A percentile compares a stretch with the other conserved stretches of the same genome.
phyloP scores from a whole-genome alignment of 2,888 invertebrate species.

The Sinodicranocentrus sp. region DNA sequence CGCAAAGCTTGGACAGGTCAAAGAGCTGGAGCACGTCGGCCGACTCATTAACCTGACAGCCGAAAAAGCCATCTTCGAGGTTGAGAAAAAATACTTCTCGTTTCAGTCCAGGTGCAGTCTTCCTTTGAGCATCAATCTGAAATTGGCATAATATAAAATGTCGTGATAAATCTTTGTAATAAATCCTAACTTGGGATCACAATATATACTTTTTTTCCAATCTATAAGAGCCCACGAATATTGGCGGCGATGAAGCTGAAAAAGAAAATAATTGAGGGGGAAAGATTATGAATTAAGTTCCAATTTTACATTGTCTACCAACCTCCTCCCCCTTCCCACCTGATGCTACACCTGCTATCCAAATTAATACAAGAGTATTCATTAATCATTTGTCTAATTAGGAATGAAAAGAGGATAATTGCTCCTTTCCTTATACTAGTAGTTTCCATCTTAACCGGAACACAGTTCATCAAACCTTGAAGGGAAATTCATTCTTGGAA shows the following conservation, averaged over 20 bases:
- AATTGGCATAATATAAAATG: constrained; percentile 13
- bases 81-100: constrained; percentile 97
- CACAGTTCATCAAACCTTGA: constrained; percentile 63
- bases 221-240: no score
- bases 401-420: constrained; percentile 56
- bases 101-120: constrained; percentile 80
- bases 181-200: no score
- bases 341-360: constrained; percentile 30
- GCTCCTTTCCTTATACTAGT: constrained; percentile 44
- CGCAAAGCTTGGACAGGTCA: constrained; percentile 96
- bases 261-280: not conserved
- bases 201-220: no score
- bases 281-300: no score
- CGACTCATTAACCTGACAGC: constrained; percentile 98
- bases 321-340: constrained; percentile 10
- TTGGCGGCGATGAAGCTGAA: no score
- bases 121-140: constrained; percentile 75
- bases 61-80: constrained; percentile 98
- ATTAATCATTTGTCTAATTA: constrained; percentile 67
- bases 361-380: constrained; percentile 51
- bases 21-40: constrained; percentile 96
- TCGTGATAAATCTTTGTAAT: no score
- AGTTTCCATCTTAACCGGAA: constrained; percentile 39
- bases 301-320: no score
- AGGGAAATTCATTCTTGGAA: no score